Conservation (phyloP, 2,888 invertebrate genomes). For the Colletes collaris region DNA sequence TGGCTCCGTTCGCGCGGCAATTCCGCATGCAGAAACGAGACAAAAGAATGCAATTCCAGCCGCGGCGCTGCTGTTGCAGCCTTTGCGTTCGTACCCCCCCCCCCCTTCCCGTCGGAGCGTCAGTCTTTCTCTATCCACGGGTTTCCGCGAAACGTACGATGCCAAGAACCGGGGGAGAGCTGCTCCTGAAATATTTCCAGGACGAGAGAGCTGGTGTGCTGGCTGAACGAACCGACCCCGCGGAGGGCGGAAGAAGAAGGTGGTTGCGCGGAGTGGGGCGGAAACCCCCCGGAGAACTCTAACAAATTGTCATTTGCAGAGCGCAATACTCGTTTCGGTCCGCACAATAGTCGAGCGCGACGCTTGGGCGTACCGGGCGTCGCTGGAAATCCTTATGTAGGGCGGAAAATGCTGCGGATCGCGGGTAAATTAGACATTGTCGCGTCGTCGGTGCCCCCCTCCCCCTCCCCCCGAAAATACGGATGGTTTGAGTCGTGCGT, state of each 20-base stretch:
- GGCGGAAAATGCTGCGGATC: constrained; percentile 57
- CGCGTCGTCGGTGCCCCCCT: background rate
- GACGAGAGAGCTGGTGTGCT: constrained; percentile 27
- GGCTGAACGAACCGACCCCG: constrained; percentile 24
- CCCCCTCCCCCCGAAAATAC: background rate
- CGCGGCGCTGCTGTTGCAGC: constrained; percentile 12
- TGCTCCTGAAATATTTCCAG: constrained; percentile 69
- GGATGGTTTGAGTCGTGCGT: background rate
- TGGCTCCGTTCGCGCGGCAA: constrained; percentile 5
- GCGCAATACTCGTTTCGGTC: constrained; percentile 69
- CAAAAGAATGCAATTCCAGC: constrained; percentile 58
- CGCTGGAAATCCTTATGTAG: constrained; percentile 62
- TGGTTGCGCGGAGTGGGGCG: constrained; percentile 27
- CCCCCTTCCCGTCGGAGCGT: background rate
- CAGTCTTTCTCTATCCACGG: constrained; percentile 10
- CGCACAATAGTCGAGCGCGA: constrained; percentile 67
- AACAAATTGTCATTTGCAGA: constrained; percentile 71
- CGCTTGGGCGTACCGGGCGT: constrained; percentile 48
- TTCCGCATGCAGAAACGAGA: constrained; percentile 49
- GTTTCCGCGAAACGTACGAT: constrained; percentile 60
- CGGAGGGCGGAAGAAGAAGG: background rate
- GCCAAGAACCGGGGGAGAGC: constrained; percentile 59
- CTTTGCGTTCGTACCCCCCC: constrained; percentile 5
- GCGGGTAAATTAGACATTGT: constrained; percentile 63
- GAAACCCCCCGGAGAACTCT: constrained; percentile 58